Evolutionary conservation across 2,113 vertebrate species (phyloP), one percentile per base, ranked within the genome.

Genomic region (Odontesthes bonariensis): DNA sequence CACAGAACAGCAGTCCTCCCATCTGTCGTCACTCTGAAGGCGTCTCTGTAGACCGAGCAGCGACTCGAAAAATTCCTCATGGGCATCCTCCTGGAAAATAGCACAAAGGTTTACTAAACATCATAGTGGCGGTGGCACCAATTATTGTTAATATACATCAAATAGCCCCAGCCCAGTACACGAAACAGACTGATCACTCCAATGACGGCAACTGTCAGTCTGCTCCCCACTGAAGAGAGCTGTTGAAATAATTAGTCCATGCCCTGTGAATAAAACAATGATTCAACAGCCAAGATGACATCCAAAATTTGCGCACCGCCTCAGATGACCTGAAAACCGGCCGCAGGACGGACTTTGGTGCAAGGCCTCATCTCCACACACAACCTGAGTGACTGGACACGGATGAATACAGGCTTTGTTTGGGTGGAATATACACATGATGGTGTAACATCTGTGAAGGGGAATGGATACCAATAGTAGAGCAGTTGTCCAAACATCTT

Each of bases 61-160:
- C 81, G 94, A 95, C 95, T 95, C 94, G 80, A 91, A 84, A 38
- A 95, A 99, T 94, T 98, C 97, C 93, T 98, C 93, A 81, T 96
- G 96, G 83, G 95, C 96, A 94, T 96, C 96, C 91, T 98, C 92
- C 94, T 98, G 92, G 88, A 95, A 96, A 94, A 90, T 75, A 87
- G 93, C 92, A 94, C 87, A 90, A 93, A 93, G 94, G 93, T 94
- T 94, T 94, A 94, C 88, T 87, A 94, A 94, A 94, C 92, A 94
- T 91, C 89, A 89, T 82, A 86, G 89, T 87, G 82, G 90, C 91
- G 77, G 88, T 86, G 93, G 89, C 92, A 93, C 92, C 94, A 95
- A 95, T 95, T 95, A 95, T 91, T 92, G 91, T 94, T 93, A 94
- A 95, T 95, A 94, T 92, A 94, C 92, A 94, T 95, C 94, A 95